These are phyloP conservation scores for Nyctalus aviator DNA, from an alignment of 2,797 vertebrate genomes.

Conservation along the genomic window DNA sequence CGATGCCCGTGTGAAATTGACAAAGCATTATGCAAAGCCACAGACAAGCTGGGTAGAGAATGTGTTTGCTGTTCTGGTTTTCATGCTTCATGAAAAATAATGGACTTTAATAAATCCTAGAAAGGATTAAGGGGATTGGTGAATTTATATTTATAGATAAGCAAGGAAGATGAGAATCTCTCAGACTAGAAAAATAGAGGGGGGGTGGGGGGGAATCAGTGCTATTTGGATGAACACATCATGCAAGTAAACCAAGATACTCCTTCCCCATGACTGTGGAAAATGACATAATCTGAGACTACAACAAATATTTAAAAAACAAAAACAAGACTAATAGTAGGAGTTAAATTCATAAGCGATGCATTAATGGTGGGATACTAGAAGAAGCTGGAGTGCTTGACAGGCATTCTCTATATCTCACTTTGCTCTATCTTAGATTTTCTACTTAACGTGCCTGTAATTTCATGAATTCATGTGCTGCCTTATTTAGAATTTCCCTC, in stretches of 20 bases:
- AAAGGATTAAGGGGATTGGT: not conserved
- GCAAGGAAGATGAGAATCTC: not conserved
- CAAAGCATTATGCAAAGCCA: not conserved
- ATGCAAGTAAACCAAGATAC: not conserved
- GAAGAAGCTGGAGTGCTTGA: not conserved
- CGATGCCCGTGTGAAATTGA: not conserved
- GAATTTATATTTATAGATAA: not conserved
- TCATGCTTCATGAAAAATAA: not conserved
- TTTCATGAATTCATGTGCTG: not conserved
- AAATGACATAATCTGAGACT: constrained; percentile 37
- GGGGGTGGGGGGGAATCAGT: rapidly evolving
- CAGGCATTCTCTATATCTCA: not conserved
- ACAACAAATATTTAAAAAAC: not conserved
- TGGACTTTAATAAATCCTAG: constrained; percentile 24
- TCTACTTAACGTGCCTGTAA: not conserved
- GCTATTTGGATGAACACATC: not conserved
- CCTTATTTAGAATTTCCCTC: not conserved
- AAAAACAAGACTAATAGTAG: constrained; percentile 13
- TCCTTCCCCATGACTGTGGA: not conserved
- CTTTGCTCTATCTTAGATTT: not conserved
- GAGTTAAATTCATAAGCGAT: not conserved
- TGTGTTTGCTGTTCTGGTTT: not conserved
- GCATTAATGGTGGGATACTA: not conserved
- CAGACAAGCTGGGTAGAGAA: not conserved
- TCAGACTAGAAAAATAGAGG: not conserved